A percentile compares a stretch with the other conserved stretches of the same genome.
These are phyloP conservation scores for Pogonomyrmex californicus DNA, from an alignment of 1,140 invertebrate species.

Conservation along the genomic window DNA sequence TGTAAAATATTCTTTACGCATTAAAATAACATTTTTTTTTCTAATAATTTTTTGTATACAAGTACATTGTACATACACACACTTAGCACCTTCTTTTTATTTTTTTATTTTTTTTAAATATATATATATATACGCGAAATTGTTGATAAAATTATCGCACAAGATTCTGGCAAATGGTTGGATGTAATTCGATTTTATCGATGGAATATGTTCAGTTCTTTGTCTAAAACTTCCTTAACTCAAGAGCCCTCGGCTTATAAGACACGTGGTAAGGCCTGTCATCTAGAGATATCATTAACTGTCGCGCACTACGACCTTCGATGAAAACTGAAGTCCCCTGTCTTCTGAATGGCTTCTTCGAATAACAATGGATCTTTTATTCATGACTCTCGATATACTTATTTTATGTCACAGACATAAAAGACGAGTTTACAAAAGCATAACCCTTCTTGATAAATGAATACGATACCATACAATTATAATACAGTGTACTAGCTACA, in stretches of 20 bases:
- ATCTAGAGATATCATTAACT: conserved; percentile 57
- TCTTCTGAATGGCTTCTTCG: conserved; percentile 10
- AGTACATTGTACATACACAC: no score
- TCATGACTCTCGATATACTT: conserved; percentile 30
- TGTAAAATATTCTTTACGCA: no score
- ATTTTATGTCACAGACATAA: conserved; percentile 28
- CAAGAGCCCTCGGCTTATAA: conserved; percentile 19
- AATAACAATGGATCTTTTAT: conserved; percentile 52
- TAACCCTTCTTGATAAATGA: conserved; percentile 24
- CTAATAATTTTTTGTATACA: no score
- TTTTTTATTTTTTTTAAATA: background rate
- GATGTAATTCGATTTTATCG: conserved; percentile 61
- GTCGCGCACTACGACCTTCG: conserved; percentile 20
- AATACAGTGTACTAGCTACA: background rate
- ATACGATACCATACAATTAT: background rate
- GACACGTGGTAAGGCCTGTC: conserved; percentile 17
- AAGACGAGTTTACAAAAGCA: background rate
- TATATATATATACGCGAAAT: background rate
- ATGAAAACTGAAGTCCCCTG: conserved; percentile 30
- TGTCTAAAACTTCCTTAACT: conserved; percentile 17
- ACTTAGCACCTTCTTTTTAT: no score
- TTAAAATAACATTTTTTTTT: no score
- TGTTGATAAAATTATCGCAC: conserved; percentile 11
- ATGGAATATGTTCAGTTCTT: conserved; percentile 48
- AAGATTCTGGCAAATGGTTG: background rate